Base-by-base conservation (phyloP, 2,113 vertebrate genomes). In the Psittacula cyanocephala region DNA sequence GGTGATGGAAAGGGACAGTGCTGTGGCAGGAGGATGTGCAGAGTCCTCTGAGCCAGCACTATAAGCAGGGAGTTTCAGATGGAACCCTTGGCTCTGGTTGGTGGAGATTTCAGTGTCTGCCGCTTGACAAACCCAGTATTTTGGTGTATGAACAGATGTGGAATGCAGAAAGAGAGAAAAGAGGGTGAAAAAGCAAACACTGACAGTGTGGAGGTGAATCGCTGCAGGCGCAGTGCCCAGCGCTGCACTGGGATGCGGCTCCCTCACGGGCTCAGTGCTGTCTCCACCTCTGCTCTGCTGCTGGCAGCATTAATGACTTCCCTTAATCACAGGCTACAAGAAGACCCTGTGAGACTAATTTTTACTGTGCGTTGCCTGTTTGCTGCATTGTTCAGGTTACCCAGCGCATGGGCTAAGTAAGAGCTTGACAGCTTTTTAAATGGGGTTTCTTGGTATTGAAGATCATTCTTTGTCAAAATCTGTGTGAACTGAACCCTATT, bases 11-110 rank as follows among this genome's bases (percentile, higher is more conserved):
- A 82, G 53, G 37, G 93, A 23, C 72, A 6, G 46, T 31, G 67
- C 43, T 17, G 65, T 20, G 72, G 22, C 27, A 89, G 47, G 55
- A 74, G n/a, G 62, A 25, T 0, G 0, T 1, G 41, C 72, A 23
- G 43, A 14, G 43, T 6, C 33, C 37, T 14, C 15, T 0, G 0
- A 37, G 75, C 14, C 55, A 8, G 23, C 1, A 4, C 49, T 4
- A 6, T 33, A 7, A 41, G 52, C 39, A 39, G 63, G 6, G n/a
- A 2, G 1, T 3, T 78, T 4, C 1, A 4, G 3, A 17, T 3
- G 67, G 53, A n/a, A 7, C 18, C 10, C 17, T 46, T 2, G 1
- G 75, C 70, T 52, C 33, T 6, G 8, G 15, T 35, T 59, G 33
- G 33, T n/a, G 33, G 55, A 59, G 55, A 59, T 23, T n/a, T n/a